Percentiles rank a stretch among this genome's conserved stretches.
Conservation (phyloP, 2,797 vertebrate species). For the Gallinago nigripennis region DNA sequence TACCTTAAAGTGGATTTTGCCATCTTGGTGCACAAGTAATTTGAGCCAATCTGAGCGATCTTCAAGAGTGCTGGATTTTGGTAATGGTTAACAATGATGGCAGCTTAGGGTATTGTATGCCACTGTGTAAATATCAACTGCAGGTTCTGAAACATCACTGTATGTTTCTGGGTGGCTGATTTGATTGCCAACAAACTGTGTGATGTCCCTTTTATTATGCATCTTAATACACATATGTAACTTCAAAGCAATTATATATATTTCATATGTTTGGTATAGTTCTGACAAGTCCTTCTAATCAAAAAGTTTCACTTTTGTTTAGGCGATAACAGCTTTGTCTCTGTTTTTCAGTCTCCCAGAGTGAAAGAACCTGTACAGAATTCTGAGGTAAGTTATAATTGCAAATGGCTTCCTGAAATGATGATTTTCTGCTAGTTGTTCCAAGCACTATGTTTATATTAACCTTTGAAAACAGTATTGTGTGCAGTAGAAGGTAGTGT, state of each 20-base stretch:
- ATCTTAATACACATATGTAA: not conserved
- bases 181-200: not conserved
- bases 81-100: not conserved
- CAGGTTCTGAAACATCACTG: not conserved
- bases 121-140: not conserved
- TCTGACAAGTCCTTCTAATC: not conserved
- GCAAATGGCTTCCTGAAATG: not conserved
- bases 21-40: not conserved
- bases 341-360: constrained; percentile 89
- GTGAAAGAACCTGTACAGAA: constrained; percentile 91
- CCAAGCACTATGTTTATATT: not conserved
- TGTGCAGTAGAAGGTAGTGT: not conserved
- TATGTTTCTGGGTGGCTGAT: not conserved
- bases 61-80: not conserved
- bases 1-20: constrained; percentile 8
- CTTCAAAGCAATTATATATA: not conserved
- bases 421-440: not conserved
- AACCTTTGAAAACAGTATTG: not conserved
- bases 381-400: constrained; percentile 86
- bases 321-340: not conserved
- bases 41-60: not conserved
- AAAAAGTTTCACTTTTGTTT: not conserved
- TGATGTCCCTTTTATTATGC: not conserved
- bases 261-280: not conserved
- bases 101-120: not conserved